phyloP scores from a whole-genome alignment of 2,888 invertebrate genomes.

The Aporophyla nigra region DNA sequence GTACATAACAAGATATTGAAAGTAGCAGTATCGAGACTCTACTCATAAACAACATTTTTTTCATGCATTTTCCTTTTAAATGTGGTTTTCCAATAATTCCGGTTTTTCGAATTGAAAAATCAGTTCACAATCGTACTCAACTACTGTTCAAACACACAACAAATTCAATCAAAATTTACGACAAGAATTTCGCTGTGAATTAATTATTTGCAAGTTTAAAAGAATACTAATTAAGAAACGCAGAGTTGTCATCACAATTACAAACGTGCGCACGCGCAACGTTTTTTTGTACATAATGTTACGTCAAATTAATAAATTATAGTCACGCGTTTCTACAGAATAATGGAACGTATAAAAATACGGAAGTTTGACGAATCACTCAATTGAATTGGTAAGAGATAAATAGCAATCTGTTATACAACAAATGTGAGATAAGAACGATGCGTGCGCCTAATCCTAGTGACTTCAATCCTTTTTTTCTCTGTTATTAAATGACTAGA shows the following conservation, averaged over 20 bases:
- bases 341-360: neutral
- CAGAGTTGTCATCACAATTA: neutral
- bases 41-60: no score
- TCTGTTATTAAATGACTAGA: no score
- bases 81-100: no score
- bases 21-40: no score
- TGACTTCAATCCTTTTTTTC: neutral
- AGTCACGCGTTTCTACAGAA: neutral
- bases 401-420: neutral
- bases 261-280: neutral
- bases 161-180: neutral
- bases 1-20: no score
- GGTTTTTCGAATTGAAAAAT: neutral
- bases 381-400: neutral
- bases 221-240: conserved; percentile 2
- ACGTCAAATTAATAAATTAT: conserved; percentile 4
- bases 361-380: neutral
- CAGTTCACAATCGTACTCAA: neutral
- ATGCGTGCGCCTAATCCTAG: neutral
- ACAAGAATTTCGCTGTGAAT: neutral
- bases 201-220: neutral
- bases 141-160: neutral
- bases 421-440: neutral
- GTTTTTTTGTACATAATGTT: neutral
- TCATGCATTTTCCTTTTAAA: no score